Base-by-base conservation (phyloP, 1,140 invertebrate species). In the Oreohelix idahoensis region DNA sequence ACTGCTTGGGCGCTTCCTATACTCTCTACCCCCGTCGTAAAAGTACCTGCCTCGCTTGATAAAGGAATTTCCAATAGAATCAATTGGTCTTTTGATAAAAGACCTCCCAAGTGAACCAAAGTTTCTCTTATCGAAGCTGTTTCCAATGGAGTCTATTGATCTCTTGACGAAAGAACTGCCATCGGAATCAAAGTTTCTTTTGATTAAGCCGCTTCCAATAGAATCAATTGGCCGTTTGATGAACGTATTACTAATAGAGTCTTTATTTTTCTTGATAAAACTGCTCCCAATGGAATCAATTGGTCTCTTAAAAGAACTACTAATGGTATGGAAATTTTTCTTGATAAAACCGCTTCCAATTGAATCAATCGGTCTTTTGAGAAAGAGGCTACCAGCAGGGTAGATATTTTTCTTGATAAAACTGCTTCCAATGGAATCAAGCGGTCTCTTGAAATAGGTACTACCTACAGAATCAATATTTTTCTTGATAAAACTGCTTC, bases 401-500 rank as follows among this genome's bases (percentile, higher is more conserved):
- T 32, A 17, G 29, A 66, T 10, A 17, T 35, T 66, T 66, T 66
- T 66, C 63, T 66, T 66, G 8, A 66, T 66, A 66, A 66, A 66
- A 32, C 63, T 29, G 29, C 63, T 66, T 66, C 63, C 63, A 32
- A 66, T 66, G 8, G 63, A 32, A 66, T 66, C 63, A 13, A 66
- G 23, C 17, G 63, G 63, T 35, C 63, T 29, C 32, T 35, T 66
- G 1, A 32, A n/a, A 66, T 32, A 66, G 5, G 63, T 1, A 66
- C 17, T 66, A 23, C n/a, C 8, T 58, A 15, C 4, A 58, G 51
- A 58, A 23, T 26, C 29, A n/a, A 35, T 1, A 32, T 35, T 66
- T 66, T 66, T 66, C 63, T 66, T 66, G 8, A 66, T 66, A 32
- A 66, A 66, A 32, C 63, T 29, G 63, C 63, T 66, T 32, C 63